These are phyloP conservation scores for Pogona vitticeps DNA, from an alignment of 2,113 vertebrate genomes.

Conservation along the genomic window DNA sequence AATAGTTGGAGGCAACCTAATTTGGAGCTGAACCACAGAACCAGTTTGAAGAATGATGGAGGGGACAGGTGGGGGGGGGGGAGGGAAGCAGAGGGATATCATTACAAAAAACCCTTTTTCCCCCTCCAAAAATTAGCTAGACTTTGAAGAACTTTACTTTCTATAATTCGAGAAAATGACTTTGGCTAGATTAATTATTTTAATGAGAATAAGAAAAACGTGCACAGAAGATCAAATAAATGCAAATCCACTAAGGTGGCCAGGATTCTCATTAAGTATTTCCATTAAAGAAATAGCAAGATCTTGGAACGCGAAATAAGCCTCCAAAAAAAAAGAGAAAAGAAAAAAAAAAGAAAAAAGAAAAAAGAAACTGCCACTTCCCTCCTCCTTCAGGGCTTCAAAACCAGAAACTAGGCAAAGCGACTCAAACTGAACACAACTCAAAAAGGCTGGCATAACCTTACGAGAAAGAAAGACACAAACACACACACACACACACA, in stretches of 20 bases:
- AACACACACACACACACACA: too few relatives aligned
- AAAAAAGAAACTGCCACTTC: not conserved
- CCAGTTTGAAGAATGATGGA: slow-evolving; percentile 27
- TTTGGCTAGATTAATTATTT: slow-evolving; percentile 68
- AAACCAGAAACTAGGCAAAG: not conserved
- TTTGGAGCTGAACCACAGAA: slow-evolving; percentile 33
- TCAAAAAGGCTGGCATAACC: not conserved
- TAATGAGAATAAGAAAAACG: slow-evolving; percentile 45
- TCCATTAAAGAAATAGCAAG: slow-evolving; percentile 23
- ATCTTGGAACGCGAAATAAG: slow-evolving; percentile 5
- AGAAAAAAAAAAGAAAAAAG: too few relatives aligned
- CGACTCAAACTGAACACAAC: not conserved
- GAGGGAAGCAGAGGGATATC: not conserved
- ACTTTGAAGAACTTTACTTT: slow-evolving; percentile 56
- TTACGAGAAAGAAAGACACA: not conserved
- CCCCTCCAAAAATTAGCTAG: slow-evolving; percentile 38
- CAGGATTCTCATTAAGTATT: not conserved
- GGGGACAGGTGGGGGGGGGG: slow-evolving; percentile 41
- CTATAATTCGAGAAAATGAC: slow-evolving; percentile 59
- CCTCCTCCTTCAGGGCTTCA: not conserved
- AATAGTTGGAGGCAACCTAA: not conserved
- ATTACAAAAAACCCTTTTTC: not conserved
- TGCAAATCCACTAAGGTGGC: not conserved
- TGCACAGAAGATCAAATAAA: slow-evolving; percentile 50
- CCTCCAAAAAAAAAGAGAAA: not conserved